These are phyloP conservation scores for Coenonympha arcania DNA, from an alignment of 2,888 invertebrate species.

Conservation along the genomic window DNA sequence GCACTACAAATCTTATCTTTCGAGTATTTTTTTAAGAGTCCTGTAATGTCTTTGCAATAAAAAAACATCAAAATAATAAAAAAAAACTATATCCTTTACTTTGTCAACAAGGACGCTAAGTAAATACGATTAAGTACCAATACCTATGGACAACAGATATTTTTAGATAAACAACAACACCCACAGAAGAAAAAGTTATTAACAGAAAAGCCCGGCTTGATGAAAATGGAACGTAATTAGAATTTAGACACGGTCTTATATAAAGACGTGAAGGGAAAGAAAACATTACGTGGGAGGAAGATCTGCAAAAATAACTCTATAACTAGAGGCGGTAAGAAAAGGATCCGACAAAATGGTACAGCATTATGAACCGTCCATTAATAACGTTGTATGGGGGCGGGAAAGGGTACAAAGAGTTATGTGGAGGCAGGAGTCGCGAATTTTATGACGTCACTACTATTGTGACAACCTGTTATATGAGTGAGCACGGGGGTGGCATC, in stretches of 20 bases:
- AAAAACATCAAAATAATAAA: no score
- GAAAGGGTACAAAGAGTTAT: background rate
- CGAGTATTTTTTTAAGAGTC: no score
- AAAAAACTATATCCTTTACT: no score
- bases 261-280: background rate
- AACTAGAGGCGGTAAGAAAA: background rate
- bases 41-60: no score
- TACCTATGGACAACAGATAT: background rate
- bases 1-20: no score
- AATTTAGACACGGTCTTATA: background rate
- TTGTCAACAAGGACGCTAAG: no score
- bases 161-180: background rate
- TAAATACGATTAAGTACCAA: background rate
- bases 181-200: background rate
- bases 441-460: background rate
- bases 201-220: background rate
- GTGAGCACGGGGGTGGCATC: background rate
- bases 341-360: background rate
- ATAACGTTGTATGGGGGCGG: background rate
- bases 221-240: background rate
- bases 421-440: background rate
- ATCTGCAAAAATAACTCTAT: background rate
- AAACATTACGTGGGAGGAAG: background rate
- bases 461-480: background rate
- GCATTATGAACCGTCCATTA: background rate